These are phyloP conservation scores for Silurus aristotelis DNA, from an alignment of 2,797 vertebrate species.

Conservation along the genomic window DNA sequence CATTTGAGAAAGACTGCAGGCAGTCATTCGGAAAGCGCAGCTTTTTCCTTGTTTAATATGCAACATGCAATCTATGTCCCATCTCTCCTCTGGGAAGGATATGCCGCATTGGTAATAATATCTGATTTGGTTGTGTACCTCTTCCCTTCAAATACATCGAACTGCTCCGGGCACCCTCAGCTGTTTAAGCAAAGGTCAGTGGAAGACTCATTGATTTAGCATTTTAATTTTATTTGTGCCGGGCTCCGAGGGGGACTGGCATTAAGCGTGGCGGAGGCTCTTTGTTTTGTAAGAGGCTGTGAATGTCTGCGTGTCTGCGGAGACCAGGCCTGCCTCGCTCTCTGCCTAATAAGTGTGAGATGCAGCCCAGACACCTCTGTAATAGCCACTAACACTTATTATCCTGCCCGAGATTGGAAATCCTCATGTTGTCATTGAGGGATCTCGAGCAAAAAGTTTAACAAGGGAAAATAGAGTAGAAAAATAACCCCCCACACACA, in stretches of 20 bases:
- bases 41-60: conserved; percentile 55
- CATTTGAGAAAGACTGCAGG: conserved; percentile 40
- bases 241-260: conserved; percentile 63
- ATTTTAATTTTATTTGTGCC: conserved; percentile 69
- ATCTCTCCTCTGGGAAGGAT: conserved; percentile 56
- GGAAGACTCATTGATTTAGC: conserved; percentile 67
- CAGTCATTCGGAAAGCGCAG: conserved; percentile 38
- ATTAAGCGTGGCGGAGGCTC: conserved; percentile 60
- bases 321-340: conserved; percentile 54
- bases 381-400: conserved; percentile 69
- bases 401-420: conserved; percentile 63
- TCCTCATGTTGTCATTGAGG: conserved; percentile 65
- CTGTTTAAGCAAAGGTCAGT: conserved; percentile 68
- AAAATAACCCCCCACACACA: conserved; percentile 25
- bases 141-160: conserved; percentile 65
- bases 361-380: conserved; percentile 58
- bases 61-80: conserved; percentile 56
- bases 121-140: conserved; percentile 62
- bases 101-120: conserved; percentile 56
- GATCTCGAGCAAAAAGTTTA: conserved; percentile 43
- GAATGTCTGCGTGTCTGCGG: conserved; percentile 62
- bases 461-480: conserved; percentile 40
- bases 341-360: conserved; percentile 69
- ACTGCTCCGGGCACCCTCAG: conserved; percentile 57
- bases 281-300: conserved; percentile 64